Conservation (phyloP, 2,113 vertebrate species). For the Noturus placidus region DNA sequence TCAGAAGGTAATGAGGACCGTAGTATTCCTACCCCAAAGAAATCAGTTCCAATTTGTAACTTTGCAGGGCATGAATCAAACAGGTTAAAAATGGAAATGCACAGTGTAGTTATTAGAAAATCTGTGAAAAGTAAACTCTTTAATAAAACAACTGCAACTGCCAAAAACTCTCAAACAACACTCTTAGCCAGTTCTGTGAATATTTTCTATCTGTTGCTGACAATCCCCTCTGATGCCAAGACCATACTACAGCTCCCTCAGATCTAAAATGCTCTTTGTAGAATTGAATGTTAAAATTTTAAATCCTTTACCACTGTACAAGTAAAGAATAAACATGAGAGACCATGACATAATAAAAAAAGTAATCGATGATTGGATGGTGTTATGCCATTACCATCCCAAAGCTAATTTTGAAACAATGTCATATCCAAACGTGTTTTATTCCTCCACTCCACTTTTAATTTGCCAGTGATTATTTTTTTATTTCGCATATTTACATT, state of each 20-base stretch:
- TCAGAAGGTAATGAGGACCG: conserved; percentile 34
- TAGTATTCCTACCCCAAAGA: conserved; percentile 11
- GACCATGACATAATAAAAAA: neutral
- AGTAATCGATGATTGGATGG: neutral
- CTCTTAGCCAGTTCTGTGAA: conserved; percentile 11
- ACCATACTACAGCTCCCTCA: neutral
- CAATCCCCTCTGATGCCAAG: conserved; percentile 28
- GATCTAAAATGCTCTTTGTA: conserved; percentile 18
- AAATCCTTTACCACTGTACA: neutral
- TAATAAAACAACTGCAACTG: neutral
- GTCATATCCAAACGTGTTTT: neutral
- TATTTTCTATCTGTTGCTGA: conserved; percentile 31
- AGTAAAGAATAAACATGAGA: neutral
- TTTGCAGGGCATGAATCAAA: neutral
- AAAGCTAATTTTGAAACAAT: neutral
- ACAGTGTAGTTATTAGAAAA: neutral
- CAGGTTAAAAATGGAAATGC: conserved; percentile 3
- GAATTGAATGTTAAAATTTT: neutral
- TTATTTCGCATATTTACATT: neutral
- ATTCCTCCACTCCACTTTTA: neutral
- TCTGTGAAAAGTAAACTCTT: neutral
- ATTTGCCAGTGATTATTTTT: neutral
- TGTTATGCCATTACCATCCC: neutral
- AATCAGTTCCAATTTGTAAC: conserved; percentile 9
- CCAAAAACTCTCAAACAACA: neutral